phyloP scores from a whole-genome alignment of 2,113 vertebrate species.

The Bostrychus sinensis region DNA sequence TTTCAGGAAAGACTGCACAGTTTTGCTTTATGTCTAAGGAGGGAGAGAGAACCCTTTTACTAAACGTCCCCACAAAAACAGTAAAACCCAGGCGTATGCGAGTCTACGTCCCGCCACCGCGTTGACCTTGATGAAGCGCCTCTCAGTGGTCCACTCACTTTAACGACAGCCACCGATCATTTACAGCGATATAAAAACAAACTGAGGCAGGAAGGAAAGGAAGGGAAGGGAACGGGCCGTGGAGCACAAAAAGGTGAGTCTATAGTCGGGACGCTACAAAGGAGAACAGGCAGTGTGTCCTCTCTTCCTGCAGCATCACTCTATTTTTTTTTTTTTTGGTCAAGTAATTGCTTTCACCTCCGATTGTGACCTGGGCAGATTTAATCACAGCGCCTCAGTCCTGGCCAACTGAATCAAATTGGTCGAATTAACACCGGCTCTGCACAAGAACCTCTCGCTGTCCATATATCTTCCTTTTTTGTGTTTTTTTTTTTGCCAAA shows the following conservation, averaged over 20 bases:
- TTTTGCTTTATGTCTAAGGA: background rate
- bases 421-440: constrained; percentile 78
- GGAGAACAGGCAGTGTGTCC: constrained; percentile 55
- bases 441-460: constrained; percentile 53
- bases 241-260: constrained; percentile 43
- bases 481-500: constrained; percentile 8
- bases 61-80: background rate
- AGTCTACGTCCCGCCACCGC: constrained; percentile 44
- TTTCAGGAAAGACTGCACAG: too few species aligned
- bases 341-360: constrained; percentile 85
- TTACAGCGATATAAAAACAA: constrained; percentile 68
- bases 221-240: constrained; percentile 39
- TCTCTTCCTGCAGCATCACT: constrained; percentile 60
- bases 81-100: background rate
- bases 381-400: constrained; percentile 79
- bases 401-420: constrained; percentile 80
- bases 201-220: constrained; percentile 3
- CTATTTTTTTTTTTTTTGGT: constrained; percentile 77
- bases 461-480: background rate
- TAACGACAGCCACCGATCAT: constrained; percentile 70
- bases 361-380: constrained; percentile 80
- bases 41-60: background rate
- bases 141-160: constrained; percentile 70
- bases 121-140: constrained; percentile 77
- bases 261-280: constrained; percentile 19